Conservation (phyloP, 2,888 invertebrate species). For the Ceramica pisi region DNA sequence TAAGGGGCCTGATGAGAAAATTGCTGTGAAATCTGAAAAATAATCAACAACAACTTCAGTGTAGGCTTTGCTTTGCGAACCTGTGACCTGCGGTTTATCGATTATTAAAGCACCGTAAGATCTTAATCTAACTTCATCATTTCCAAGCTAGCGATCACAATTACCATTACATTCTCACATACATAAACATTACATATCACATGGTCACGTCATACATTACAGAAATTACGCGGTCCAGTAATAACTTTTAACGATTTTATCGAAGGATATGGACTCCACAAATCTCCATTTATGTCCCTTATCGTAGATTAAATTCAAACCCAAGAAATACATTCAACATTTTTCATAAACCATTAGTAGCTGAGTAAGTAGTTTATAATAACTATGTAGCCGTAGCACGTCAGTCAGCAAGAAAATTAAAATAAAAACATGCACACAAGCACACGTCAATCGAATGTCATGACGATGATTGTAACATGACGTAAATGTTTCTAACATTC, state of each 20-base stretch:
- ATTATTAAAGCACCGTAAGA: not conserved
- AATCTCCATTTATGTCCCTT: slow-evolving; percentile 74
- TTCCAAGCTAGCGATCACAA: slow-evolving; percentile 21
- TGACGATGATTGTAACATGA: slow-evolving; percentile 28
- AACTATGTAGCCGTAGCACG: slow-evolving; percentile 5
- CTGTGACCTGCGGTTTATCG: not conserved
- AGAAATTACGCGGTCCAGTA: slow-evolving; percentile 59
- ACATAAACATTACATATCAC: slow-evolving; percentile 39
- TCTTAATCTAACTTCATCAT: slow-evolving; percentile 12
- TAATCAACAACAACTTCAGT: not conserved
- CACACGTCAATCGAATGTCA: slow-evolving; percentile 44
- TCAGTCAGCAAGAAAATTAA: slow-evolving; percentile 1
- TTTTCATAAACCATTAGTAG: slow-evolving; percentile 33
- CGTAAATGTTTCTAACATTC: slow-evolving; percentile 48
- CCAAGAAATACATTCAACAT: slow-evolving; percentile 32
- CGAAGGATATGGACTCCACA: slow-evolving; percentile 68
- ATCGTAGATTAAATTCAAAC: slow-evolving; percentile 68
- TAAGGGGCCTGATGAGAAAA: not conserved
- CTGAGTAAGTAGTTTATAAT: slow-evolving; percentile 10
- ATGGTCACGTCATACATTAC: slow-evolving; percentile 44
- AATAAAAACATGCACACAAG: slow-evolving; percentile 5
- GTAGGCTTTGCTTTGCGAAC: not conserved
- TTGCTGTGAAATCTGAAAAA: not conserved
- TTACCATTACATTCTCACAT: slow-evolving; percentile 39
- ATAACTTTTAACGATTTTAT: slow-evolving; percentile 71